phyloP scores from a whole-genome alignment of 2,888 invertebrate genomes.

The Peribatodes rhomboidaria region DNA sequence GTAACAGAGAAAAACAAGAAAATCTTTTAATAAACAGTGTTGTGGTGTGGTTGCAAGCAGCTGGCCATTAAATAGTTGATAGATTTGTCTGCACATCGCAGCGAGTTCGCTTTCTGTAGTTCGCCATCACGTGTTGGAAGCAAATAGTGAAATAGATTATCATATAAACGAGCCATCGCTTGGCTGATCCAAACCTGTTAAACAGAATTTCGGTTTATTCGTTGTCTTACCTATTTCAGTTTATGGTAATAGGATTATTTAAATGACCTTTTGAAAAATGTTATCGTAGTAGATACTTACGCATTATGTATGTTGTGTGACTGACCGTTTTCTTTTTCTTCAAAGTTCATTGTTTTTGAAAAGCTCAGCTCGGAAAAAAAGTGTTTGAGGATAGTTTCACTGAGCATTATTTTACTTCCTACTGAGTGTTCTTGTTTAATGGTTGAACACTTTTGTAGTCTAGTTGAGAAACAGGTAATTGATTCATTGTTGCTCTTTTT shows the following conservation, averaged over 20 bases:
- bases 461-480: conserved; percentile 19
- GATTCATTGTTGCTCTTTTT: conserved; percentile 29
- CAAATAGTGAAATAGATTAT: conserved; percentile 57
- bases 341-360: neutral
- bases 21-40: conserved; percentile 14
- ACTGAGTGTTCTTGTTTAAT: neutral
- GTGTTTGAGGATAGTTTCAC: conserved; percentile 2
- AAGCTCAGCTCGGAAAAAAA: neutral
- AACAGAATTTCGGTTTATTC: conserved; percentile 34
- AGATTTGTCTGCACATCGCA: conserved; percentile 30
- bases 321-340: neutral
- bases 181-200: conserved; percentile 50
- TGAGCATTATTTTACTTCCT: neutral
- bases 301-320: conserved; percentile 4
- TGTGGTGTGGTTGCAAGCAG: conserved; percentile 16
- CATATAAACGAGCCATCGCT: conserved; percentile 55
- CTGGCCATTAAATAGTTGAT: conserved; percentile 26
- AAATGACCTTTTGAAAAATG: conserved; percentile 19
- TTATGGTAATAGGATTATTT: conserved; percentile 31
- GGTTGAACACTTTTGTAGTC: neutral
- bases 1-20: conserved; percentile 22
- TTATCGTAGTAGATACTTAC: neutral
- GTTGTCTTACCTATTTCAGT: conserved; percentile 36
- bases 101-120: conserved; percentile 18
- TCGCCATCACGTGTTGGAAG: conserved; percentile 51